Evolutionary conservation across 2,888 invertebrate genomes (phyloP).

Genomic region (Polymixis flavicincta): DNA sequence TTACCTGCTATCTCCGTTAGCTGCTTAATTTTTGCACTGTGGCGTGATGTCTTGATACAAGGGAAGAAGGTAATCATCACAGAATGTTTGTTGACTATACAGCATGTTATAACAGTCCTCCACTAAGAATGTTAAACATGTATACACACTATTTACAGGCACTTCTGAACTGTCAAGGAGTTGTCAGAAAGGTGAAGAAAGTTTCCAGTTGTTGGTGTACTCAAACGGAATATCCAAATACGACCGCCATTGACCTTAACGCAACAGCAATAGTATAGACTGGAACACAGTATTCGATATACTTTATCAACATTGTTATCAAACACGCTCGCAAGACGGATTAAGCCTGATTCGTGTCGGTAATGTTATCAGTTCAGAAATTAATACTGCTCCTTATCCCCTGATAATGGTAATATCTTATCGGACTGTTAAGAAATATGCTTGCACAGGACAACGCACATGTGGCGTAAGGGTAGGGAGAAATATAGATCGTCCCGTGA

Average conservation of each 20-base stretch:
- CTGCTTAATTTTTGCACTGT: slow-evolving; percentile 14
- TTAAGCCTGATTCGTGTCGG: slow-evolving; percentile 26
- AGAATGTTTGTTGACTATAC: background rate
- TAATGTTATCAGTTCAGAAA: slow-evolving; percentile 45
- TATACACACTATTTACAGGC: background rate
- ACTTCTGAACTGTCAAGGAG: background rate
- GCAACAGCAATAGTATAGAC: background rate
- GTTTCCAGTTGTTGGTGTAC: background rate
- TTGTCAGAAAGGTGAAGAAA: background rate
- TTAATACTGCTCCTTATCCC: slow-evolving; percentile 37
- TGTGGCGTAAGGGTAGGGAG: background rate
- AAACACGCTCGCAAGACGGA: slow-evolving; percentile 37
- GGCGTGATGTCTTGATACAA: slow-evolving; percentile 19
- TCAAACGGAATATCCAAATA: background rate
- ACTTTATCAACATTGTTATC: slow-evolving; percentile 42
- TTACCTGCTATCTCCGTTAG: slow-evolving; percentile 26
- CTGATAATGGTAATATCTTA: slow-evolving; percentile 41
- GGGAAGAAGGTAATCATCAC: slow-evolving; percentile 25
- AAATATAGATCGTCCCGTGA: background rate
- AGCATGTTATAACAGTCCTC: slow-evolving; percentile 1
- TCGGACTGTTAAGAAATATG: slow-evolving; percentile 21
- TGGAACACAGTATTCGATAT: slow-evolving; percentile 23
- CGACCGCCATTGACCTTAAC: background rate
- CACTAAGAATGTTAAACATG: too few relatives aligned
- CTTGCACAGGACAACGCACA: background rate